Percentiles rank a stretch among this genome's conserved stretches.
Evolutionary conservation across 2,888 invertebrate genomes (phyloP).

Genomic region (Amitus sp.): DNA sequence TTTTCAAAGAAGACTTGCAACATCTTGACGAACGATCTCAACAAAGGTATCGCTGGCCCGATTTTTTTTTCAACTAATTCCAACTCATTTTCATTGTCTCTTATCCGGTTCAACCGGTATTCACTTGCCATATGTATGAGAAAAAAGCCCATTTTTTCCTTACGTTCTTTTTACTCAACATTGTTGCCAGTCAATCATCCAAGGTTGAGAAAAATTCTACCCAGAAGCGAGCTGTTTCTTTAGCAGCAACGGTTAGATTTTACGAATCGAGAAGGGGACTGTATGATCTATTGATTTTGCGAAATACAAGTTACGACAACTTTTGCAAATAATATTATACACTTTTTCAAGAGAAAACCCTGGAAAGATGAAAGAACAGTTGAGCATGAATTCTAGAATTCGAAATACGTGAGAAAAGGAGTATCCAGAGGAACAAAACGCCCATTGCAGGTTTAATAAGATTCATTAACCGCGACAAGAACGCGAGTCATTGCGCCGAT

Average conservation of each 20-base stretch:
- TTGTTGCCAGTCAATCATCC: neutral
- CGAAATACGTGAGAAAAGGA: too few relatives aligned
- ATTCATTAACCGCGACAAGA: too few relatives aligned
- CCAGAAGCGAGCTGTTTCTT: neutral
- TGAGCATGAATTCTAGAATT: too few relatives aligned
- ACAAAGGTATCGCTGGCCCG: conserved; percentile 40
- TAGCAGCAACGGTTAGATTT: too few relatives aligned
- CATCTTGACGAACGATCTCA: conserved; percentile 1
- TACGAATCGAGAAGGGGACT: too few relatives aligned
- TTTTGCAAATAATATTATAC: too few relatives aligned
- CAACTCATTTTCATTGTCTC: conserved; percentile 31
- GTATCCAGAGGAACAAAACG: too few relatives aligned
- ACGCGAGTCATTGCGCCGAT: neutral
- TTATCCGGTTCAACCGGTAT: conserved; percentile 16
- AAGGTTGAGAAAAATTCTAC: neutral
- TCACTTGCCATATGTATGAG: conserved; percentile 17
- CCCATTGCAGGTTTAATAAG: too few relatives aligned
- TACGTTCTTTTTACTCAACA: neutral
- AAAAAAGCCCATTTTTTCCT: neutral
- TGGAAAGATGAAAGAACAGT: too few relatives aligned
- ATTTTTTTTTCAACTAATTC: conserved; percentile 27
- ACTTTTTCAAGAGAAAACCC: too few relatives aligned
- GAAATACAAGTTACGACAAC: too few relatives aligned
- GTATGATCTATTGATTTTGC: too few relatives aligned
- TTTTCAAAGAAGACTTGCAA: conserved; percentile 14